Conservation (phyloP, 2,797 vertebrate species). For the Sebastes baramenuke region DNA sequence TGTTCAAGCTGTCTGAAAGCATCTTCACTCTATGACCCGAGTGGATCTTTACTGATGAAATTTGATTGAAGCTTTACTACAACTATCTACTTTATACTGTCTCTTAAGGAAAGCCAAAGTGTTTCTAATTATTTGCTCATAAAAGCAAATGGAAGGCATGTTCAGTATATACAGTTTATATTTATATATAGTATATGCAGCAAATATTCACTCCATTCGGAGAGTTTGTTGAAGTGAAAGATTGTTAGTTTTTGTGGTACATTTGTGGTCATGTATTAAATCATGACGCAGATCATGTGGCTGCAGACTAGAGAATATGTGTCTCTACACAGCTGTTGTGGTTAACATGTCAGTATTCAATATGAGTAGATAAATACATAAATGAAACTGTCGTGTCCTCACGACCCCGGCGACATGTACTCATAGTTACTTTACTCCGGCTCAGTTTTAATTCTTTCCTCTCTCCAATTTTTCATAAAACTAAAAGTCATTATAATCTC, state of each 20-base stretch:
- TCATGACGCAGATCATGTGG: not conserved
- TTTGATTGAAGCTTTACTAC: not conserved
- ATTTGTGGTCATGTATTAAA: not conserved
- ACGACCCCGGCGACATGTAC: not conserved
- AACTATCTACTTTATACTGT: not conserved
- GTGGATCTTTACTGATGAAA: not conserved
- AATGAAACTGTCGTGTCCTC: not conserved
- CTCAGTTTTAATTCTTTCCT: conserved; percentile 25
- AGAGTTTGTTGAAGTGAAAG: not conserved
- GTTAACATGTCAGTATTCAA: not conserved
- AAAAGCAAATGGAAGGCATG: not conserved
- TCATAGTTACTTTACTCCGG: not conserved
- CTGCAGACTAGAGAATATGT: not conserved
- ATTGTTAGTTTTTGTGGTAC: not conserved
- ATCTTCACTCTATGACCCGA: not conserved
- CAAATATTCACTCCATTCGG: not conserved
- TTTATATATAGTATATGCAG: not conserved
- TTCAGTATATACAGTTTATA: not conserved
- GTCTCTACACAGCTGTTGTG: not conserved
- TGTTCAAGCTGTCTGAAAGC: not conserved
- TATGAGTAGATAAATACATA: not conserved
- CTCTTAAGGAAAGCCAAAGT: not conserved
- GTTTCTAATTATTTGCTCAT: not conserved
- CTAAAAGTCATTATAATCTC: conserved; percentile 71
- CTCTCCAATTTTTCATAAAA: conserved; percentile 63